A percentile compares a stretch with the other conserved stretches of the same genome.
Conservation (phyloP, 1,140 invertebrate genomes). For the Pseudomyrmex dendroicus region DNA sequence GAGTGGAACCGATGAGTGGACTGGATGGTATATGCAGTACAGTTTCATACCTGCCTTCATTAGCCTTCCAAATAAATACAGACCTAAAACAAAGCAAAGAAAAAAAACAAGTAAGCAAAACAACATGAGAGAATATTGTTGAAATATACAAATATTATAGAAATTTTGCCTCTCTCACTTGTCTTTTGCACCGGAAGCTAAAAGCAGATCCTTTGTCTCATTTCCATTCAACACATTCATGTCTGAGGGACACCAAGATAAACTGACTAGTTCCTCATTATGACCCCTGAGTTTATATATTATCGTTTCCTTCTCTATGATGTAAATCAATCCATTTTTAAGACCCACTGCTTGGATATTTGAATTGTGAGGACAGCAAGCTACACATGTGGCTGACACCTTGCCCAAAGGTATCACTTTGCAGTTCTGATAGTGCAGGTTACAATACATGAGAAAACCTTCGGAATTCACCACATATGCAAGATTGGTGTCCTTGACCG, state of each 20-base stretch:
- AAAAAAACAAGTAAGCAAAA: slow-evolving; percentile 9
- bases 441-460: slow-evolving; percentile 88
- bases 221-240: slow-evolving; percentile 83
- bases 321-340: slow-evolving; percentile 88
- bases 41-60: slow-evolving; percentile 85
- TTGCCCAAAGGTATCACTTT: slow-evolving; percentile 82
- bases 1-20: slow-evolving; percentile 65
- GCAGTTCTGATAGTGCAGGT: slow-evolving; percentile 85
- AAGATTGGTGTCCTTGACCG: slow-evolving; percentile 83
- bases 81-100: slow-evolving; percentile 66
- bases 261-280: slow-evolving; percentile 88
- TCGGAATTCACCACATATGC: slow-evolving; percentile 85
- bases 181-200: slow-evolving; percentile 86
- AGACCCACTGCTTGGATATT: slow-evolving; percentile 88
- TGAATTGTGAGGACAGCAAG: slow-evolving; percentile 88
- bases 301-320: slow-evolving; percentile 86
- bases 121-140: slow-evolving; percentile 20
- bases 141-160: slow-evolving; percentile 18
- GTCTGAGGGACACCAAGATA: slow-evolving; percentile 90
- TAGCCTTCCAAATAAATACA: slow-evolving; percentile 86
- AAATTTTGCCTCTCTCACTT: slow-evolving; percentile 71
- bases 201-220: slow-evolving; percentile 81
- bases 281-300: slow-evolving; percentile 89
- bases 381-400: slow-evolving; percentile 85
- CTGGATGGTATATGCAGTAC: slow-evolving; percentile 76